Conservation (phyloP, 1,140 invertebrate genomes). For the Campoletis sonorensis region DNA sequence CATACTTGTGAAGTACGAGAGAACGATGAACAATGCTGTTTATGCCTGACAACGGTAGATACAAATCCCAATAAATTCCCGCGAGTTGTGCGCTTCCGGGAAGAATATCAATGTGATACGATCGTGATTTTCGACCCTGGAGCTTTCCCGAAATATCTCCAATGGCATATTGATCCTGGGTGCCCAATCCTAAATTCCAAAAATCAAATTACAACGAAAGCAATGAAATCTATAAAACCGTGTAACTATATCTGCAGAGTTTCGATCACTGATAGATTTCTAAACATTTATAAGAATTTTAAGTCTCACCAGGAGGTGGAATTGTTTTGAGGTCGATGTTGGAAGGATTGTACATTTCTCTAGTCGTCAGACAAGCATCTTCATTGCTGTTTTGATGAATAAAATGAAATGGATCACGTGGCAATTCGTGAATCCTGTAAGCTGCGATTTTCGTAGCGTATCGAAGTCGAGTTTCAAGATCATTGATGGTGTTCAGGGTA, state of each 20-base stretch:
- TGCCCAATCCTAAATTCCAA: constrained; percentile 79
- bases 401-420: constrained; percentile 78
- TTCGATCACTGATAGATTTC: background rate
- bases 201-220: background rate
- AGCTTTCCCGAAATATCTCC: constrained; percentile 95
- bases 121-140: constrained; percentile 83
- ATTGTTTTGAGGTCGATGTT: constrained; percentile 76
- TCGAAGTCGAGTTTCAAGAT: constrained; percentile 81
- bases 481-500: constrained; percentile 81
- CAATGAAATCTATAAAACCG: background rate
- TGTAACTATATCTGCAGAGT: too few species aligned
- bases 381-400: constrained; percentile 65
- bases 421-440: constrained; percentile 84
- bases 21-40: constrained; percentile 89
- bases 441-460: constrained; percentile 80
- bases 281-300: background rate
- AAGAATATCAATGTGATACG: constrained; percentile 82
- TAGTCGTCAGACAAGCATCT: constrained; percentile 81
- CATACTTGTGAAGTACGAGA: constrained; percentile 88
- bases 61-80: constrained; percentile 89
- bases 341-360: constrained; percentile 83
- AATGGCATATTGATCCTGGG: constrained; percentile 91
- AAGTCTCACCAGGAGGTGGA: constrained; percentile 81
- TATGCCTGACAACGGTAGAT: constrained; percentile 89
- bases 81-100: constrained; percentile 83